Conservation (phyloP, 2,113 vertebrate species). For the Tringa solitaria region DNA sequence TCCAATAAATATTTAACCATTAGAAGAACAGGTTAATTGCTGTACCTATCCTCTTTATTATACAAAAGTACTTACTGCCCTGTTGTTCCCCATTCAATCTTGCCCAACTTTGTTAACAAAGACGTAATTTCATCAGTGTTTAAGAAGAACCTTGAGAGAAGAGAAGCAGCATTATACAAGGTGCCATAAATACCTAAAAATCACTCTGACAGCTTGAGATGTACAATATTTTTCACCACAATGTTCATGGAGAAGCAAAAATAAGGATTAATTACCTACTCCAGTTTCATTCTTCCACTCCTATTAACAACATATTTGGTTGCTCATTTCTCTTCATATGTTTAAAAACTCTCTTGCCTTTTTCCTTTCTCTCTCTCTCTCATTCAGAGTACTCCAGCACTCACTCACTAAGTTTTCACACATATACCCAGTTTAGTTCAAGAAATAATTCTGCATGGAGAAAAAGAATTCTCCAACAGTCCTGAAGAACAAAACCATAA, state of each 20-base stretch:
- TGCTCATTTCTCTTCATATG: neutral
- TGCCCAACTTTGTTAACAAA: slow-evolving; percentile 53
- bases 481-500: neutral
- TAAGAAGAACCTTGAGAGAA: slow-evolving; percentile 15
- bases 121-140: slow-evolving; percentile 35
- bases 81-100: slow-evolving; percentile 51
- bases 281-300: neutral
- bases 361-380: neutral
- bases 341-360: neutral
- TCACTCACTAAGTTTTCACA: neutral
- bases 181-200: neutral
- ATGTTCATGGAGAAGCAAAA: neutral
- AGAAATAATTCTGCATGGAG: neutral
- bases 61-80: slow-evolving; percentile 61
- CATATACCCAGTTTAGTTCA: neutral
- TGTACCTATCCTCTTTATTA: neutral
- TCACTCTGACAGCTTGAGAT: neutral
- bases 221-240: neutral
- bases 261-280: neutral
- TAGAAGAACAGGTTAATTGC: neutral
- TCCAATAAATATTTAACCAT: neutral
- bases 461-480: neutral
- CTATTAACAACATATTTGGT: neutral
- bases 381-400: neutral
- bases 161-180: neutral